These are phyloP conservation scores for Chaetophractus vellerosus DNA, from an alignment of 2,797 vertebrate species.

Conservation along the genomic window DNA sequence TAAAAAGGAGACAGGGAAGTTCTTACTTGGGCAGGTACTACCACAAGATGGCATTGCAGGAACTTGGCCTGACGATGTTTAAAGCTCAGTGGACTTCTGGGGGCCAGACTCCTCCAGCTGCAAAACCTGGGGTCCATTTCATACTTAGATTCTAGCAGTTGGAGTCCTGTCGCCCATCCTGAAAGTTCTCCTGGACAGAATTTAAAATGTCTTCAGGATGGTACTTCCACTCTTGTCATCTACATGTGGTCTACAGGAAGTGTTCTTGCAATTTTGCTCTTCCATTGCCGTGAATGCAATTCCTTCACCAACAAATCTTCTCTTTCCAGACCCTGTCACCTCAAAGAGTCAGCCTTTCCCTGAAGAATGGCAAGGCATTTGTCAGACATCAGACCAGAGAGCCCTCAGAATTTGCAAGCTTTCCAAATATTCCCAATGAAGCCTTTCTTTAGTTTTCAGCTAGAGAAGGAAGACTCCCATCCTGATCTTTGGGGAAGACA, in stretches of 20 bases:
- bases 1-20: background rate
- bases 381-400: background rate
- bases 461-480: background rate
- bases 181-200: background rate
- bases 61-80: background rate
- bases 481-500: rapidly evolving
- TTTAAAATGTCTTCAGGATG: background rate
- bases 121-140: background rate
- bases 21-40: background rate
- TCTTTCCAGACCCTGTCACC: background rate
- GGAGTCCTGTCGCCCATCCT: background rate
- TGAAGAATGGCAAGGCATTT: background rate
- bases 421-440: background rate
- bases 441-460: background rate
- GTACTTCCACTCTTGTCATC: background rate
- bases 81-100: background rate
- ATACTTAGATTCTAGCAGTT: background rate
- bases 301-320: constrained; percentile 4
- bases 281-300: background rate
- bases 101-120: background rate
- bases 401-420: background rate
- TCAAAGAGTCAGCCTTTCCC: background rate
- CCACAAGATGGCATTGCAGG: background rate
- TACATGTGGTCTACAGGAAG: background rate
- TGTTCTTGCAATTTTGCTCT: background rate